Conservation (phyloP, 2,888 invertebrate genomes). For the Seira musarum region DNA sequence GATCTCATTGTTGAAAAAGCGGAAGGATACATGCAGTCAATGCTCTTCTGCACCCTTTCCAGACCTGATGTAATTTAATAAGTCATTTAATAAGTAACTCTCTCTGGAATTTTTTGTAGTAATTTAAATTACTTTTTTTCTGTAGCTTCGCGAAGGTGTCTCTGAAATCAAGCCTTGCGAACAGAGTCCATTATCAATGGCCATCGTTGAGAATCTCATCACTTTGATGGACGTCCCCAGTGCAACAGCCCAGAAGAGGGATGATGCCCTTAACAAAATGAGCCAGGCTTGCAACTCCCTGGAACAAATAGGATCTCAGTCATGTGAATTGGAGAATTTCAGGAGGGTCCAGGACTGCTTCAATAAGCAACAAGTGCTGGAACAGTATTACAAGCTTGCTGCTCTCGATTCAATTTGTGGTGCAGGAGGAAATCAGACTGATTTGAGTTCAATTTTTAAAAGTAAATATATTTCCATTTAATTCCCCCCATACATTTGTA, state of each 20-base stretch:
- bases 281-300: slow-evolving; percentile 42
- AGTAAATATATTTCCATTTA: slow-evolving; percentile 10
- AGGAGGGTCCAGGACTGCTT: slow-evolving; percentile 37
- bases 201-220: slow-evolving; percentile 43
- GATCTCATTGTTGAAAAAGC: slow-evolving; percentile 42
- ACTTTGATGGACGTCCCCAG: slow-evolving; percentile 41
- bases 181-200: slow-evolving; percentile 42
- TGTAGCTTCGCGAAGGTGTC: slow-evolving; percentile 43
- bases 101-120: neutral
- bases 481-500: neutral
- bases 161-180: slow-evolving; percentile 40
- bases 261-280: slow-evolving; percentile 35
- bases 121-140: neutral
- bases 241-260: slow-evolving; percentile 30
- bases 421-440: slow-evolving; percentile 29
- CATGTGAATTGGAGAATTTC: slow-evolving; percentile 43
- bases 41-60: slow-evolving; percentile 43
- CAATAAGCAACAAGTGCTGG: slow-evolving; percentile 36
- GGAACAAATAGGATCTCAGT: slow-evolving; percentile 42
- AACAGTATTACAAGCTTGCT: slow-evolving; percentile 43
- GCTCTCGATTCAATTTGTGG: slow-evolving; percentile 39
- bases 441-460: slow-evolving; percentile 34
- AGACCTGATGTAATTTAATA: slow-evolving; percentile 39
- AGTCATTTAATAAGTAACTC: neutral
- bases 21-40: slow-evolving; percentile 45